phyloP scores from a whole-genome alignment of 1,140 invertebrate genomes.

The Drosophila obscura region DNA sequence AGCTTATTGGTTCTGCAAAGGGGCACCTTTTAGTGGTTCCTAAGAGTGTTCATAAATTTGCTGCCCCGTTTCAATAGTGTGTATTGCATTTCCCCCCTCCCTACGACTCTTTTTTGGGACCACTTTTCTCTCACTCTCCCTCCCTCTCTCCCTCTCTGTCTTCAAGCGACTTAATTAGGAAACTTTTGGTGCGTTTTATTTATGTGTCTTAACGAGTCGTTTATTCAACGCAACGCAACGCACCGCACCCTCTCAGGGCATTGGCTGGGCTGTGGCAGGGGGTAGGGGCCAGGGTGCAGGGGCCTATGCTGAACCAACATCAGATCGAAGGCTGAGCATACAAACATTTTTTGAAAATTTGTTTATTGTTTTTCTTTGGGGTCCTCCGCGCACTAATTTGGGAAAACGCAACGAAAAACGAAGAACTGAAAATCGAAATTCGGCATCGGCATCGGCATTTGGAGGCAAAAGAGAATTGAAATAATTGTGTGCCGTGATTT shows the following conservation, averaged over 20 bases:
- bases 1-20: background rate
- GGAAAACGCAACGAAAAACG: constrained; percentile 46
- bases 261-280: too few relatives aligned
- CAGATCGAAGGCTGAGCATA: constrained; percentile 57
- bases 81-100: constrained; percentile 5
- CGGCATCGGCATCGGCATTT: constrained; percentile 20
- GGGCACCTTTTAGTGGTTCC: too few relatives aligned
- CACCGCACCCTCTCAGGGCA: constrained; percentile 50
- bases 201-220: constrained; percentile 80
- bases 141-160: background rate
- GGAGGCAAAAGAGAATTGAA: constrained; percentile 47
- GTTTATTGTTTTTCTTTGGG: constrained; percentile 72
- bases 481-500: constrained; percentile 74
- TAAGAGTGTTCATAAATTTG: constrained; percentile 1
- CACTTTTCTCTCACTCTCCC: constrained; percentile 20
- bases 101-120: constrained; percentile 21
- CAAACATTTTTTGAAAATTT: constrained; percentile 67
- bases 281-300: too few relatives aligned
- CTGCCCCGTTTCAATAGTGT: background rate
- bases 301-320: constrained; percentile 20
- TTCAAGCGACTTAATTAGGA: constrained; percentile 74
- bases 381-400: constrained; percentile 52
- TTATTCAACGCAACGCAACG: constrained; percentile 73
- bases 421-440: constrained; percentile 29
- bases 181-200: constrained; percentile 74